Evolutionary conservation across 2,113 vertebrate genomes (phyloP), one percentile per base, ranked within the genome.

Genomic region (Sander lucioperca): DNA sequence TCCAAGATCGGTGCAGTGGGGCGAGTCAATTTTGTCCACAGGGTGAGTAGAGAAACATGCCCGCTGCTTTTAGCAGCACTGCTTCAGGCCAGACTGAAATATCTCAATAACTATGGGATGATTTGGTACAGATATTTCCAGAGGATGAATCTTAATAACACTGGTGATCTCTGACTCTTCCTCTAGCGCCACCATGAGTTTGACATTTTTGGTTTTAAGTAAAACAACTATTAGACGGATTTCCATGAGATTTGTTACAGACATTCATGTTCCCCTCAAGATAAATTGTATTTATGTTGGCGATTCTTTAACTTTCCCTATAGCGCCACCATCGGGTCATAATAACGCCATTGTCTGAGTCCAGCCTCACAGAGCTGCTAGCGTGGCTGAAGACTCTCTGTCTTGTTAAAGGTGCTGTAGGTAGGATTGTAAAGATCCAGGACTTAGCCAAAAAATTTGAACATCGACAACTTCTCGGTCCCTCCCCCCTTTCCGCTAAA

Each of bases 1-100:
- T 95, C 95, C 12, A 97, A 95, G 86, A 76, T 96, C 0, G 97
- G 97, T 0, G 95, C 96, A 0, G 89, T 97, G 25, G 98, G 98
- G 8, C 93, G 96, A 45, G 78, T 54, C 18, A 97, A 92, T 51
- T 19, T 53, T 0, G 19, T 98, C 9, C 78, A 96, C 62, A 92
- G 13, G 92, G 97, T 97, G 80, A 58, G 88, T 43, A n/a, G 7
- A 63, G 11, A 21, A 23, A n/a, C n/a, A 36, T 1, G 4, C 59
- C 3, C 0, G 8, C 10, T 43, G 19, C 43, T 66, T 53, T 62
- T 5, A 57, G 23, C 21, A 23, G 5, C 53, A 10, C 13, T 21
- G 47, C 23, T 48, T 16, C 50, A 53, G 4, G 18, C 5, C 16
- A 25, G 45, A 27, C 36, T 45, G 57, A 58, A 69, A 36, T 4